A percentile compares a stretch with the other conserved stretches of the same genome.
These are phyloP conservation scores for Alaudala cheleensis DNA, from an alignment of 2,113 vertebrate species.

Conservation along the genomic window DNA sequence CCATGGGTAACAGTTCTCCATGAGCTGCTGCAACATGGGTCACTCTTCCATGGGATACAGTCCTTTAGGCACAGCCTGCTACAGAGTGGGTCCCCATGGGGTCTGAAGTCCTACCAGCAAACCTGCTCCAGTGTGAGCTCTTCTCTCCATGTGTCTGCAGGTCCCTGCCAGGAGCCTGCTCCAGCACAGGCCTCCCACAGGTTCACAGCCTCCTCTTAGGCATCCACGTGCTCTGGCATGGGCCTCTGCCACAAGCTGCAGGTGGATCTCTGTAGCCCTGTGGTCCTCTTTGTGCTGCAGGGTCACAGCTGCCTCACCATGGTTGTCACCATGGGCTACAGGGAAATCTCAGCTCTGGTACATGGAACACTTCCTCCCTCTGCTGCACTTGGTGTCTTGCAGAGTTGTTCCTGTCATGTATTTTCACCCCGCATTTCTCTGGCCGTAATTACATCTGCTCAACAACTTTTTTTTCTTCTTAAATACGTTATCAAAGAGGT, in stretches of 20 bases:
- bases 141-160: neutral
- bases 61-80: neutral
- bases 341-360: neutral
- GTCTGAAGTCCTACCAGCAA: neutral
- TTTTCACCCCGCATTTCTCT: neutral
- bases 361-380: neutral
- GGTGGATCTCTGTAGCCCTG: neutral
- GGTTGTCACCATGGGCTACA: neutral
- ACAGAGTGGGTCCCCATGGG: fast-evolving
- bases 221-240: neutral
- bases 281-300: neutral
- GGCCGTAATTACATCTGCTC: neutral
- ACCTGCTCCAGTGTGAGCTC: neutral
- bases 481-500: neutral
- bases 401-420: neutral
- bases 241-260: neutral
- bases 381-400: neutral
- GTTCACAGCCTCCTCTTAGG: neutral
- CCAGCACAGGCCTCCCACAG: neutral
- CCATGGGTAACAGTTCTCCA: neutral
- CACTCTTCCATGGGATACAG: neutral
- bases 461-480: neutral
- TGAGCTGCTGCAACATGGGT: neutral
- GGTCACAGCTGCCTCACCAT: neutral
- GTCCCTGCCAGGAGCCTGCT: neutral